phyloP scores from a whole-genome alignment of 2,888 invertebrate genomes.

The Chironomus riparius region DNA sequence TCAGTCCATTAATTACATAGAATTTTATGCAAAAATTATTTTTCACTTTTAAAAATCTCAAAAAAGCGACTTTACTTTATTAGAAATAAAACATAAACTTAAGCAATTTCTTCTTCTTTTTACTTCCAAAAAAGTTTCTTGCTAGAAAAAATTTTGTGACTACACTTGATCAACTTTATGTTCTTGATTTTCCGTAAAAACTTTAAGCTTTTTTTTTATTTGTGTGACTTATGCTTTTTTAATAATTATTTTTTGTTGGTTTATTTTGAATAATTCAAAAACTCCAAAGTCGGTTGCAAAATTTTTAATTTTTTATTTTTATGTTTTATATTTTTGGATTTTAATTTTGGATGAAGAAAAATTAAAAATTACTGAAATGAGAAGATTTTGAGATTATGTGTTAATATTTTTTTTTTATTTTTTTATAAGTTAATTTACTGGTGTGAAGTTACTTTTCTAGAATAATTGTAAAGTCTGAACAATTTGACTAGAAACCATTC shows the following conservation, averaged over 20 bases:
- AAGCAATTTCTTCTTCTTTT: background rate
- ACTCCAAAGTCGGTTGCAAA: conserved; percentile 26
- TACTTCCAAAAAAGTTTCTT: background rate
- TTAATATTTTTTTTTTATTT: too few relatives aligned
- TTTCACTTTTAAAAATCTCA: background rate
- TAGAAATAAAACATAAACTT: background rate
- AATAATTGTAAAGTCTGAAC: too few relatives aligned
- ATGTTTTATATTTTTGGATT: conserved; percentile 1
- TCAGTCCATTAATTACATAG: conserved; percentile 1
- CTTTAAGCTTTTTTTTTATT: background rate
- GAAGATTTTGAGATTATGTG: background rate
- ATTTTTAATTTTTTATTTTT: conserved; percentile 24
- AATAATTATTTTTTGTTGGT: background rate
- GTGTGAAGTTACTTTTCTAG: too few relatives aligned
- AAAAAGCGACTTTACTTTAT: background rate
- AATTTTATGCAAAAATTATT: background rate
- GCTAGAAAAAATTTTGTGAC: background rate
- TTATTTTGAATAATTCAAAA: conserved; percentile 12
- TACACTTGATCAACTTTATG: background rate
- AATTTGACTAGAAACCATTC: too few relatives aligned
- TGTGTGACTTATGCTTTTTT: background rate
- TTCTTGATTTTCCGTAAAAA: background rate
- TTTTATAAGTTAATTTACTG: too few relatives aligned
- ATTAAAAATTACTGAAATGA: conserved; percentile 27
- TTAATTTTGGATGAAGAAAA: conserved; percentile 28